Percentiles rank a stretch among this genome's conserved stretches.
Conservation (phyloP, 2,113 vertebrate species). For the Oncorhynchus tshawytscha region DNA sequence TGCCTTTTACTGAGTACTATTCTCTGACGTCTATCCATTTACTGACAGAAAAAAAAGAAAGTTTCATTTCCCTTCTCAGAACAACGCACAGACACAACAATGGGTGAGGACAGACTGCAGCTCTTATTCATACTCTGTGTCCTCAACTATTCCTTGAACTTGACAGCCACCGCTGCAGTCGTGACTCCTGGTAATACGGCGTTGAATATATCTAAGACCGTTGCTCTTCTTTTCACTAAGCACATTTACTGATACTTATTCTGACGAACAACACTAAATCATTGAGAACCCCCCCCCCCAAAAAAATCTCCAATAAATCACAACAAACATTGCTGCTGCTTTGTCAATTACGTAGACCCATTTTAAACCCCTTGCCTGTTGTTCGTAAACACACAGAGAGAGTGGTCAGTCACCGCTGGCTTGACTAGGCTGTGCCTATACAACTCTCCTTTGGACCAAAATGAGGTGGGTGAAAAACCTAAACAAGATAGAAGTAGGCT, state of each 20-base stretch:
- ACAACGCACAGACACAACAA: no score
- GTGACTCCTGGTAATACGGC: background rate
- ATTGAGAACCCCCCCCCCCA: background rate
- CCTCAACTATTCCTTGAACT: no score
- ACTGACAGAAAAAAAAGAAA: no score
- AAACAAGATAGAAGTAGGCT: background rate
- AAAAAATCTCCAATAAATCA: no score
- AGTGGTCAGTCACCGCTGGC: background rate
- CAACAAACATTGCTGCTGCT: background rate
- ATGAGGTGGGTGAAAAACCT: background rate
- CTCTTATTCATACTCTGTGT: background rate
- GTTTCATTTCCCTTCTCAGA: no score
- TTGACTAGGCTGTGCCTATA: background rate
- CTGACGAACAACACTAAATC: background rate
- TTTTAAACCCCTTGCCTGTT: background rate
- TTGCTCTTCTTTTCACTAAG: no score
- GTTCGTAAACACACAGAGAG: background rate
- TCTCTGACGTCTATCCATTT: no score
- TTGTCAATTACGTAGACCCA: background rate
- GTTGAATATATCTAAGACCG: no score
- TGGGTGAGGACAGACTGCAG: background rate
- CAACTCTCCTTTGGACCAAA: background rate
- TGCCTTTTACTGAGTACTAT: no score
- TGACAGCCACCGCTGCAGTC: background rate
- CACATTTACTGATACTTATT: background rate